Evolutionary conservation across 1,140 invertebrate species (phyloP), one percentile per base, ranked within the genome.

Genomic region (Amyelois transitella): DNA sequence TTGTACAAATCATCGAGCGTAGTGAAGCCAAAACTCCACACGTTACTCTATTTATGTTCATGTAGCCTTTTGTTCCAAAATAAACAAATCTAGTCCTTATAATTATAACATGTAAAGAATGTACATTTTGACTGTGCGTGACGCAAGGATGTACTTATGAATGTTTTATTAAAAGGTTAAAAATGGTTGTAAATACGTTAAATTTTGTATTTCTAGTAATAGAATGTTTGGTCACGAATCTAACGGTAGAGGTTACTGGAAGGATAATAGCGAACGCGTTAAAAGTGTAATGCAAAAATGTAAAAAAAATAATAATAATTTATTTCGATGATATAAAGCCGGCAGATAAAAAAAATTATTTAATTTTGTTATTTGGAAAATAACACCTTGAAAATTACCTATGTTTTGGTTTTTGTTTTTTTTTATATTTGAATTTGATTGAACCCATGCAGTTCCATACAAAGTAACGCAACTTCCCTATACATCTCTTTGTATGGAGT

Each of bases 171-270:
- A 68, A 75, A 81, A 64, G 66, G 66, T 77, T 76, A 81, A 86
- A 84, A 86, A 87, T 80, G 80, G 75, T 83, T 88, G 82, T 88
- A 88, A 86, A 88, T 88, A 88, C 85, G 85, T 88, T 88, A 86
- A 86, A 85, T 86, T 88, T 88, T 88, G 82, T 88, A 88, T 86
- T 88, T 75, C 77, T 88, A 88, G 82, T 80, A 76, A 83, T 85
- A 84, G 79, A 82, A 80, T 75, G 78, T 85, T 87, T 62, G 78
- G 74, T 72, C 72, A 68, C 47, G 72, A 75, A 66, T 72, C 73
- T 77, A 76, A 78, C 77, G 69, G 73, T 83, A 83, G 77, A 72
- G 51, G 55, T 74, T 74, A 74, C 58, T 49, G 62, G 68, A 59
- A 72, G 58, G 65, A 72, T 72, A 58, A 72, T 66, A 72, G 65